phyloP scores from a whole-genome alignment of 2,888 invertebrate species.

The Diabrotica balteata region DNA sequence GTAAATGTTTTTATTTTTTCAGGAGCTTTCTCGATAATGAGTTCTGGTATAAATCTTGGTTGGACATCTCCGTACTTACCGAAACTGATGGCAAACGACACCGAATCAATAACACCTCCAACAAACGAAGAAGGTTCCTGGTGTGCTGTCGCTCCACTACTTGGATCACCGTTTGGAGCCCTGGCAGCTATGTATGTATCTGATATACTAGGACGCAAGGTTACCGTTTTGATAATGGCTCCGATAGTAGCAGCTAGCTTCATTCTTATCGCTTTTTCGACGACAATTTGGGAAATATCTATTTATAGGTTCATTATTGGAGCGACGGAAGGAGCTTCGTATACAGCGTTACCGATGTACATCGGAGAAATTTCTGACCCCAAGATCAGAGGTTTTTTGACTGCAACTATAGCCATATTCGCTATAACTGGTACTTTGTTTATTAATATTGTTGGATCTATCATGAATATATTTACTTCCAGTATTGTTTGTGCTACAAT shows the following conservation, averaged over 20 bases:
- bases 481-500: slow-evolving; percentile 67
- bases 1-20: slow-evolving; percentile 23
- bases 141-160: slow-evolving; percentile 71
- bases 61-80: slow-evolving; percentile 69
- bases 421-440: slow-evolving; percentile 65
- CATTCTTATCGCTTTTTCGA: slow-evolving; percentile 67
- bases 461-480: slow-evolving; percentile 64
- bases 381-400: slow-evolving; percentile 66
- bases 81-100: slow-evolving; percentile 59
- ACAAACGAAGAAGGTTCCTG: slow-evolving; percentile 65
- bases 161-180: slow-evolving; percentile 71
- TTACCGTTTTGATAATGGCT: slow-evolving; percentile 49
- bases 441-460: slow-evolving; percentile 69
- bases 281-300: slow-evolving; percentile 65
- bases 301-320: slow-evolving; percentile 59
- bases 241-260: slow-evolving; percentile 66
- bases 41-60: slow-evolving; percentile 58
- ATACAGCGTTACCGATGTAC: slow-evolving; percentile 64
- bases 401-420: slow-evolving; percentile 66
- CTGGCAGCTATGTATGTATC: slow-evolving; percentile 69
- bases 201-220: slow-evolving; percentile 71
- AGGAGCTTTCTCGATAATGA: slow-evolving; percentile 52
- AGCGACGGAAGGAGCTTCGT: slow-evolving; percentile 61
- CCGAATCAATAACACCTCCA: slow-evolving; percentile 62
- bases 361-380: slow-evolving; percentile 68